phyloP scores from a whole-genome alignment of 2,888 invertebrate species.

The Tryphoninae sp. region DNA sequence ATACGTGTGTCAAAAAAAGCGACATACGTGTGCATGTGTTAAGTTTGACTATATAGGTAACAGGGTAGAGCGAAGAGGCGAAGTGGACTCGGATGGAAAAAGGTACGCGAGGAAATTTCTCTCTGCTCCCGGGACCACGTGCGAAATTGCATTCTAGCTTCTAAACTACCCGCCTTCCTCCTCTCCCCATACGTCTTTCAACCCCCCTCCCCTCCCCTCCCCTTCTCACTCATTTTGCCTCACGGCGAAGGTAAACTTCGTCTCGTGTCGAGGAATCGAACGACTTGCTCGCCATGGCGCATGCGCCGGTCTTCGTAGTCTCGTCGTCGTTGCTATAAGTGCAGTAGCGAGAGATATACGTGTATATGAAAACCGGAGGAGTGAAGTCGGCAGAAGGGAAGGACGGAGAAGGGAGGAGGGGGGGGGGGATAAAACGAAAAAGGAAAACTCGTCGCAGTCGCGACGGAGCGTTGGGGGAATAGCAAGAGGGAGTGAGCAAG shows the following conservation, averaged over 20 bases:
- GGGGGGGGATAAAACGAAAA: constrained; percentile 9
- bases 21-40: constrained; percentile 16
- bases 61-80: constrained; percentile 22
- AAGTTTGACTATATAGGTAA: constrained; percentile 37
- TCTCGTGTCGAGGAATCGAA: constrained; percentile 36
- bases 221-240: constrained; percentile 49
- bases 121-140: constrained; percentile 57
- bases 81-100: constrained; percentile 18
- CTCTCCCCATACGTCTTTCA: too few species aligned
- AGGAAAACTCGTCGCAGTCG: constrained; percentile 49
- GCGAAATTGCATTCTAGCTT: constrained; percentile 69
- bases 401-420: neutral
- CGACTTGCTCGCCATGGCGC: constrained; percentile 43
- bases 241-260: constrained; percentile 30
- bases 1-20: neutral
- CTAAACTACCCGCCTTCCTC: constrained; percentile 34
- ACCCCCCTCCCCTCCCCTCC: constrained; percentile 6
- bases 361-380: constrained; percentile 18
- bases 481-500: constrained; percentile 52
- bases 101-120: constrained; percentile 5
- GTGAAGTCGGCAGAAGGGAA: constrained; percentile 29
- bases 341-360: constrained; percentile 41
- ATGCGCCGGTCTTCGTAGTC: constrained; percentile 45
- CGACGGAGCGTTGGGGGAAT: constrained; percentile 14
- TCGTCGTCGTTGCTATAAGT: constrained; percentile 34